Base-by-base conservation (phyloP, 2,888 invertebrate genomes). In the Dascillus cervinus region DNA sequence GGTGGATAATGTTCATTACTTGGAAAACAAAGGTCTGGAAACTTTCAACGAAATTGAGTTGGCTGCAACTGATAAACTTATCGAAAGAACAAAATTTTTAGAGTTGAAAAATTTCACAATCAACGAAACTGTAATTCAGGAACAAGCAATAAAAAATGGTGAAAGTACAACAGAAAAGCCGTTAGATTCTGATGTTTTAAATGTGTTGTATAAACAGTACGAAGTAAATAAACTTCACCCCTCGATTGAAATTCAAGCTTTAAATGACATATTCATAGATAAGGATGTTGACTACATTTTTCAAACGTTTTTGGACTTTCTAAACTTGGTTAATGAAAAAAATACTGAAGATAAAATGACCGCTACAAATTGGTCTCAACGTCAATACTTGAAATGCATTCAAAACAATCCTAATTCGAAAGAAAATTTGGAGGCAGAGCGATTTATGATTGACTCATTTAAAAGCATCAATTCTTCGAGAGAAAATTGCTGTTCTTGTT, bases 401-500 rank as follows among this genome's bases (percentile, higher is more conserved):
- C 34, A 42, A 9, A 34, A 37, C 3, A 17, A 13, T 4, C 10
- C 32, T 15, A 31, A 22, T 29, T 41, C 25, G 42, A 39, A 50
- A 41, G 28, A 34, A 34, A 61, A 71, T 32, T 67, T 68, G 43
- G 50, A 50, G 4, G 46, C 70, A 22, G 70, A 71, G 37, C 64
- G 67, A 47, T 75, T 70, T 56, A 69, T 75, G 43, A 67, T 69
- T 3, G 68, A 71, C 34, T 72, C 74, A 1, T 78, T 79, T 55
- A 39, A 52, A 15, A 29, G 25, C 11, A 62, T 75, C 47, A 70
- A 70, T 31, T 64, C 73, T 59, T 50, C 62, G n/a, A n/a, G 24
- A 6, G 12, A 28, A 11, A 10, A 11, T 12, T 21, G 22, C 12
- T 40, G 40, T 20, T 13, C 64, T 32, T 81, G 81, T 50, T 72